Percentiles rank a stretch among this genome's conserved stretches.
Evolutionary conservation across 1,140 invertebrate genomes (phyloP).

Genomic region (Papilio machaon): DNA sequence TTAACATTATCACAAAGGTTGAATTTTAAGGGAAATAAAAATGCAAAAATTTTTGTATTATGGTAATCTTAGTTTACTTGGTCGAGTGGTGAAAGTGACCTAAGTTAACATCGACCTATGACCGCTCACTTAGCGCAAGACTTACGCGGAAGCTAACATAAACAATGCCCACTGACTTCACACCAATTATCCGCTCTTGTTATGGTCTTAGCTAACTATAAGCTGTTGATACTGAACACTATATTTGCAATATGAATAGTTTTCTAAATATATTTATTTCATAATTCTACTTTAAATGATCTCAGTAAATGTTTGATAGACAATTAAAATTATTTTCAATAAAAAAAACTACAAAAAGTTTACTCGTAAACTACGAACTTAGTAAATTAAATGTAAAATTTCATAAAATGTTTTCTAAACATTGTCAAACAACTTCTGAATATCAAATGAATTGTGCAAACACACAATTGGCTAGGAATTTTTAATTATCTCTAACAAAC

Average conservation of each 20-base stretch:
- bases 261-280: not conserved
- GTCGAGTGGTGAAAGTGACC: slow-evolving; percentile 33
- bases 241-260: not conserved
- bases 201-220: not conserved
- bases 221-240: not conserved
- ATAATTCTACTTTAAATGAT: too few species aligned
- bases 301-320: too few species aligned
- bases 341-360: too few species aligned
- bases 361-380: too few species aligned
- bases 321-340: too few species aligned
- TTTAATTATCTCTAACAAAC: slow-evolving; percentile 9
- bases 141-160: slow-evolving; percentile 20
- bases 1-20: not conserved
- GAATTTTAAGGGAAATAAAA: too few species aligned
- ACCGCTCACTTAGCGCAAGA: slow-evolving; percentile 23
- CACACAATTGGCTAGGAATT: not conserved
- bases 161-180: slow-evolving; percentile 30
- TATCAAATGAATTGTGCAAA: not conserved
- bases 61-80: slow-evolving; percentile 13
- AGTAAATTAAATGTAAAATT: too few species aligned
- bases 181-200: slow-evolving; percentile 15
- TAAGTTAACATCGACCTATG: slow-evolving; percentile 22
- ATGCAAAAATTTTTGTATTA: not conserved
- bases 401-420: too few species aligned
- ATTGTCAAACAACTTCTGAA: not conserved